Conservation (phyloP, 1,140 invertebrate species). For the Drosophila biarmipes region DNA sequence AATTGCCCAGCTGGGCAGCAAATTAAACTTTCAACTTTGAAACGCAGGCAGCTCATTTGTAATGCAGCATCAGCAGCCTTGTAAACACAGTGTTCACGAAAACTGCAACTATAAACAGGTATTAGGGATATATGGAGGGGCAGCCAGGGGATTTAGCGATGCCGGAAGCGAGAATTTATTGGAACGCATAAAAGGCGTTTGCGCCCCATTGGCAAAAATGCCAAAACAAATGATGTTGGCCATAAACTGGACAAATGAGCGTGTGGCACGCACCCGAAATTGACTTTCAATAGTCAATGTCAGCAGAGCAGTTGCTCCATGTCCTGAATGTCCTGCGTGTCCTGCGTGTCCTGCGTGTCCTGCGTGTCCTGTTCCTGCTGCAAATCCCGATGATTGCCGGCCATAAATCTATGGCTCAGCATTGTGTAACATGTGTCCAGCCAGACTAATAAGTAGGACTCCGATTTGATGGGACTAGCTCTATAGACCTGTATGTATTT, state of each 20-base stretch:
- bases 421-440: slow-evolving; percentile 60
- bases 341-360: slow-evolving; percentile 11
- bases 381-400: slow-evolving; percentile 75
- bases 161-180: slow-evolving; percentile 79
- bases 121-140: slow-evolving; percentile 44
- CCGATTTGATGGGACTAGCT: slow-evolving; percentile 35
- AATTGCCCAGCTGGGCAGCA: slow-evolving; percentile 33
- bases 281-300: slow-evolving; percentile 79
- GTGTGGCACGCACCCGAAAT: slow-evolving; percentile 79
- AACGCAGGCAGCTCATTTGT: slow-evolving; percentile 48
- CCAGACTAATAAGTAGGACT: slow-evolving; percentile 54
- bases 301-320: slow-evolving; percentile 37
- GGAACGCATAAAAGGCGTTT: slow-evolving; percentile 76
- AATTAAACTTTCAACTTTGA: slow-evolving; percentile 50
- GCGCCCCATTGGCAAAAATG: slow-evolving; percentile 65
- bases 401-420: slow-evolving; percentile 80
- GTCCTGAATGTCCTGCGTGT: slow-evolving; percentile 12
- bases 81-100: slow-evolving; percentile 17
- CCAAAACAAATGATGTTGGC: slow-evolving; percentile 68
- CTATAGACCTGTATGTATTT: slow-evolving; percentile 8
- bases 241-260: slow-evolving; percentile 82
- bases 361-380: slow-evolving; percentile 24
- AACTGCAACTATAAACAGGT: slow-evolving; percentile 77
- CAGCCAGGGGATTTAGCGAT: neutral
- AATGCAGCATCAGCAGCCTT: slow-evolving; percentile 49